Percentiles rank a stretch among this genome's conserved stretches.
Conservation (phyloP, 2,113 vertebrate genomes). For the Tauraco erythrolophus region DNA sequence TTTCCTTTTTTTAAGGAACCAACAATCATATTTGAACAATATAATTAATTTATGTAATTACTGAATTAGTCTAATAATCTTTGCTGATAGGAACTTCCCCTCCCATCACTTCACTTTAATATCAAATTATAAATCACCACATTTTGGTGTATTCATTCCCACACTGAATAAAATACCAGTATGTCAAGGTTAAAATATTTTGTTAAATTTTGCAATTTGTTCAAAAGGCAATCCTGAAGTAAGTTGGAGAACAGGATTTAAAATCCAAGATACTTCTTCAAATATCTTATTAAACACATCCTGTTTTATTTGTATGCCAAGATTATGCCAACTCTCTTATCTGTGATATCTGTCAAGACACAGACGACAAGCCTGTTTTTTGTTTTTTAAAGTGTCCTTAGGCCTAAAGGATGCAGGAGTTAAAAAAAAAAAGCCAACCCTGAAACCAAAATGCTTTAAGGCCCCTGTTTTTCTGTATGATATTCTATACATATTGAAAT, state of each 20-base stretch:
- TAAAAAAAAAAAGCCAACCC: neutral
- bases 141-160: neutral
- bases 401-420: slow-evolving; percentile 11
- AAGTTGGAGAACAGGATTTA: neutral
- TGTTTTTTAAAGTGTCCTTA: slow-evolving; percentile 27
- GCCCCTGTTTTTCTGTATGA: neutral
- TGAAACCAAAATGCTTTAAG: neutral
- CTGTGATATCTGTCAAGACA: slow-evolving; percentile 54
- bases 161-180: neutral
- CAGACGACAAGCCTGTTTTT: slow-evolving; percentile 42
- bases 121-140: neutral
- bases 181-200: slow-evolving; percentile 18
- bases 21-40: neutral
- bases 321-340: slow-evolving; percentile 38
- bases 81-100: neutral
- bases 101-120: neutral
- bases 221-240: slow-evolving; percentile 33
- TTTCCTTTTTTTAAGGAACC: neutral
- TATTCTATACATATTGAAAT: neutral
- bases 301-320: slow-evolving; percentile 38
- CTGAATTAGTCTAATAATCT: neutral
- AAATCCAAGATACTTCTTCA: slow-evolving; percentile 45
- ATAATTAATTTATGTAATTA: neutral
- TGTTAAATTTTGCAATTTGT: slow-evolving; percentile 30
- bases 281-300: slow-evolving; percentile 61